Conservation (phyloP, 2,888 invertebrate species). For the Coenonympha glycerion region DNA sequence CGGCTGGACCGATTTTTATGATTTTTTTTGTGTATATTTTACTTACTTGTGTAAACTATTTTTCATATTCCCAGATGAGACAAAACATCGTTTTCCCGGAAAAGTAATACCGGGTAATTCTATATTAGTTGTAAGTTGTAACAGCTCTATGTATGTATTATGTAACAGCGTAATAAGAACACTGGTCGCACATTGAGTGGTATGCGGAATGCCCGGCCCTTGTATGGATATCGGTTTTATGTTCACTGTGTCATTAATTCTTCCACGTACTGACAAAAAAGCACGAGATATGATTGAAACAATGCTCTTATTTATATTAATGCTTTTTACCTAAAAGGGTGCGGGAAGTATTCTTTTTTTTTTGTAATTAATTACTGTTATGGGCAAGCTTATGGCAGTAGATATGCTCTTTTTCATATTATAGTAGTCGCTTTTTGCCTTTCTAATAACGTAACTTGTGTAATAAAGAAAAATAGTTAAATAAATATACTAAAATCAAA, state of each 20-base stretch:
- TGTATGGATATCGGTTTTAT: conserved; percentile 38
- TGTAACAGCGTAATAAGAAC: conserved; percentile 44
- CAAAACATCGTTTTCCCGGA: too few species aligned
- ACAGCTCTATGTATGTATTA: conserved; percentile 53
- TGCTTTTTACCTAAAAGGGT: neutral
- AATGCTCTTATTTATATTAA: conserved; percentile 13
- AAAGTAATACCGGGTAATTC: too few species aligned
- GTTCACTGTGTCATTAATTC: conserved; percentile 28
- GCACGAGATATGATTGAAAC: neutral
- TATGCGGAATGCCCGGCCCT: conserved; percentile 55
- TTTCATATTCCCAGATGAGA: too few species aligned
- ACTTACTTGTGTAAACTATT: too few species aligned
- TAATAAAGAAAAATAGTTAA: too few species aligned
- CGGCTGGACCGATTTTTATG: too few species aligned
- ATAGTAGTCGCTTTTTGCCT: neutral
- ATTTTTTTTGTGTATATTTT: too few species aligned
- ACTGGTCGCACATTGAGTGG: conserved; percentile 35
- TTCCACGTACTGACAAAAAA: conserved; percentile 8
- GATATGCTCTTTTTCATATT: neutral
- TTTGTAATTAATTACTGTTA: neutral
- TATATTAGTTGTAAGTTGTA: neutral
- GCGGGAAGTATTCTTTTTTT: neutral
- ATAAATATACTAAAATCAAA: too few species aligned
- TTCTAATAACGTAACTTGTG: too few species aligned
- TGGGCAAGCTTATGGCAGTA: neutral